phyloP scores from a whole-genome alignment of 2,113 vertebrate genomes.

The Syngnathus floridae region DNA sequence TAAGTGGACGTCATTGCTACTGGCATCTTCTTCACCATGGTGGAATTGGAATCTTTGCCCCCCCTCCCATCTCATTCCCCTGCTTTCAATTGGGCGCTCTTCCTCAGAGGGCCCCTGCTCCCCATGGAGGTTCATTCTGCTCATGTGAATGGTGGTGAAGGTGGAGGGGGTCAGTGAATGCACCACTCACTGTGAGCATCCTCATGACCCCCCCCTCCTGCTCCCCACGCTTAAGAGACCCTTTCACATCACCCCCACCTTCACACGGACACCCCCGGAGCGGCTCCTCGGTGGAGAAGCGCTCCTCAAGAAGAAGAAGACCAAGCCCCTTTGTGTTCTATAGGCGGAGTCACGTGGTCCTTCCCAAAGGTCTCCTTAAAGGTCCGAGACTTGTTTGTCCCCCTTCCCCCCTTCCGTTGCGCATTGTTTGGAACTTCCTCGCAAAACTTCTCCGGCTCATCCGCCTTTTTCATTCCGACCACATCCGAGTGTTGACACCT shows the following conservation, averaged over 20 bases:
- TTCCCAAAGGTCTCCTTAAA: constrained; percentile 9
- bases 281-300: constrained; percentile 50
- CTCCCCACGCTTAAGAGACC: constrained; percentile 44
- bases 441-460: constrained; percentile 45
- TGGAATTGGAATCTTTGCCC: neutral
- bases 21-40: neutral
- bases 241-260: constrained; percentile 47
- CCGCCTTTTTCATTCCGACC: constrained; percentile 57
- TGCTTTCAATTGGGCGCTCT: constrained; percentile 45
- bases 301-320: constrained; percentile 31
- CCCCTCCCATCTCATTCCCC: constrained; percentile 8
- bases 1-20: no score
- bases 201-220: constrained; percentile 49
- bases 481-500: constrained; percentile 61
- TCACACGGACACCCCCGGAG: constrained; percentile 38
- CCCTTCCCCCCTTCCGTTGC: neutral
- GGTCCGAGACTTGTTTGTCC: neutral
- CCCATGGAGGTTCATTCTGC: constrained; percentile 59
- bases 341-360: constrained; percentile 50
- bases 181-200: constrained; percentile 64
- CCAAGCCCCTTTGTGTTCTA: constrained; percentile 50
- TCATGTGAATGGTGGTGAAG: constrained; percentile 44
- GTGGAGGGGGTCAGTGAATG: constrained; percentile 57
- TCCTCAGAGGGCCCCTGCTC: constrained; percentile 49
- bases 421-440: neutral